These are phyloP conservation scores for Metellina segmentata DNA, from an alignment of 2,888 invertebrate genomes.

Conservation along the genomic window DNA sequence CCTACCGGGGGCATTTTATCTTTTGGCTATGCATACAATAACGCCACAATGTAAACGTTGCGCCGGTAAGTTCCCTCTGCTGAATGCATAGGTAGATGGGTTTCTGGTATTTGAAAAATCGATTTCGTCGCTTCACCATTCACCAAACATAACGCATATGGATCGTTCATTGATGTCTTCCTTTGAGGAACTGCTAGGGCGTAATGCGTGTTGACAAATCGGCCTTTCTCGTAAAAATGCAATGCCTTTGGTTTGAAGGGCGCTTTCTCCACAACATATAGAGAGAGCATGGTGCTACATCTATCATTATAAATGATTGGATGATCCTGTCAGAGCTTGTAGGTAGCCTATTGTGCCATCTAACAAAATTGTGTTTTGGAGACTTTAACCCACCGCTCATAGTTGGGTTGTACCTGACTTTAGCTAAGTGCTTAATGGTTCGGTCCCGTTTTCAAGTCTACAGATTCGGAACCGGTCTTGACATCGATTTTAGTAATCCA, in stretches of 20 bases:
- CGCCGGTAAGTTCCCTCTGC: too few relatives aligned
- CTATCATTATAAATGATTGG: not conserved
- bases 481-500: too few relatives aligned
- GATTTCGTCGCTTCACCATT: not conserved
- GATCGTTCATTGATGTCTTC: not conserved
- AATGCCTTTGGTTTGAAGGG: not conserved
- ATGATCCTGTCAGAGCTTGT: not conserved
- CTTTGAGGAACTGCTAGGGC: not conserved
- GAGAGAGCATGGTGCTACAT: not conserved
- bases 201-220: not conserved
- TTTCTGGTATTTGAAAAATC: not conserved
- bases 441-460: too few relatives aligned
- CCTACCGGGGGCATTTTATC: not conserved
- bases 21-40: not conserved
- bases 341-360: too few relatives aligned
- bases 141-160: not conserved
- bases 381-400: too few relatives aligned
- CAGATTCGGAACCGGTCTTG: too few relatives aligned
- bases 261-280: not conserved
- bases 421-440: too few relatives aligned
- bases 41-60: not conserved
- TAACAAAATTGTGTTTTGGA: too few relatives aligned
- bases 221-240: conserved; percentile 6
- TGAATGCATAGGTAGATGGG: not conserved
- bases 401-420: too few relatives aligned